Conservation (phyloP, 2,113 vertebrate species). For the Gymnocephalus cernua region DNA sequence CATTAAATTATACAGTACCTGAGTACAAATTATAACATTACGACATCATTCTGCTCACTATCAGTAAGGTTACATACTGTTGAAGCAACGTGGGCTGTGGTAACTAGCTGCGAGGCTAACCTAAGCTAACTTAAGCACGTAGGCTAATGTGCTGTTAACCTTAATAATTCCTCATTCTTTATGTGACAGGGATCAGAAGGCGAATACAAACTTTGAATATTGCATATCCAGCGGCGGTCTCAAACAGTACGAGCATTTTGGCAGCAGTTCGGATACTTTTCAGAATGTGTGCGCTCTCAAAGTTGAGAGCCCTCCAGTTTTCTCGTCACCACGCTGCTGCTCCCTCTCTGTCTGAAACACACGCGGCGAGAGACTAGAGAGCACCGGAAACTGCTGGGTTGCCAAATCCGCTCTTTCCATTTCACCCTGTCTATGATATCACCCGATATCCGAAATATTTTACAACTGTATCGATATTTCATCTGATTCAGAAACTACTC, state of each 20-base stretch:
- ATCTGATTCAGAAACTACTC: neutral
- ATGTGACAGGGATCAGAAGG: neutral
- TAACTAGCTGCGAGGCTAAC: conserved; percentile 32
- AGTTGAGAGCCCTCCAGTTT: neutral
- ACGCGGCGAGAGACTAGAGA: conserved; percentile 11
- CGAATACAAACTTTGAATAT: conserved; percentile 81
- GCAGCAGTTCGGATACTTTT: neutral
- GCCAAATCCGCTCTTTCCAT: conserved; percentile 23
- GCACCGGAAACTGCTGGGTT: conserved; percentile 34
- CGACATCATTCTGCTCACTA: rapidly evolving
- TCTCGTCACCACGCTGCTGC: conserved; percentile 27
- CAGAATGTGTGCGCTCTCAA: neutral
- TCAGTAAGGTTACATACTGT: rapidly evolving
- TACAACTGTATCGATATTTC: neutral
- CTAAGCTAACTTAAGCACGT: conserved; percentile 28
- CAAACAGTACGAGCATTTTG: conserved; percentile 84
- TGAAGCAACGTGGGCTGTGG: rapidly evolving
- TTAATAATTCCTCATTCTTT: rapidly evolving
- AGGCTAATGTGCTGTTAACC: neutral
- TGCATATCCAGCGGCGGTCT: conserved; percentile 85
- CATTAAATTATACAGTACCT: rapidly evolving
- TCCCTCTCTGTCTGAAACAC: neutral
- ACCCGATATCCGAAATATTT: neutral
- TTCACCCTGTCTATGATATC: neutral
- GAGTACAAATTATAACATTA: rapidly evolving